phyloP scores from a whole-genome alignment of 2,888 invertebrate species.

The Lobophora halterata region DNA sequence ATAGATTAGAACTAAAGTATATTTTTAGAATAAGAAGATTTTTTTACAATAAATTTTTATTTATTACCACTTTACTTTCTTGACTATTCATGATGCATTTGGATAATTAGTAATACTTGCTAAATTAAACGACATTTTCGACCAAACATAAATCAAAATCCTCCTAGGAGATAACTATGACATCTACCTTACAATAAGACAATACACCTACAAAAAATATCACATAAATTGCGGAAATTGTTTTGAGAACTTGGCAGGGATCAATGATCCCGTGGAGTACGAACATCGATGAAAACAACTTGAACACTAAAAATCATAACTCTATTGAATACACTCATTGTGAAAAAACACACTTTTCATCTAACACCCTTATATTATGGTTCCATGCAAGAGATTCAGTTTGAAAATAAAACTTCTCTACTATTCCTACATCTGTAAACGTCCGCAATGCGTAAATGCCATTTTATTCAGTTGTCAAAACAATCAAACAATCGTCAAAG shows the following conservation, averaged over 20 bases:
- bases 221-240: slow-evolving; percentile 33
- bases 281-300: slow-evolving; percentile 6
- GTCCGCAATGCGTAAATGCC: no score
- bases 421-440: no score
- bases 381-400: no score
- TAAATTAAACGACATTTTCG: slow-evolving; percentile 33
- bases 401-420: no score
- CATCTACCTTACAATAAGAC: slow-evolving; percentile 23
- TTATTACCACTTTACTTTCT: slow-evolving; percentile 55
- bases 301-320: no score
- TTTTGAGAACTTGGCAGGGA: slow-evolving; percentile 2
- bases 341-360: no score
- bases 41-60: slow-evolving; percentile 71
- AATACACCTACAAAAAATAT: slow-evolving; percentile 35
- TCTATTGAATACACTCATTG: no score
- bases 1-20: slow-evolving; percentile 52
- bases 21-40: slow-evolving; percentile 59
- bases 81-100: slow-evolving; percentile 26
- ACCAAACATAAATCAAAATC: slow-evolving; percentile 35
- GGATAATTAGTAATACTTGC: slow-evolving; percentile 33
- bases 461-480: no score
- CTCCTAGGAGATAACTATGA: slow-evolving; percentile 31
- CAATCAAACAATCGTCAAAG: no score
- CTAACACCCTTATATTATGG: no score
- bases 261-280: not conserved